Evolutionary conservation across 2,888 invertebrate species (phyloP), one percentile per base, ranked within the genome.

Genomic region (Sycophila texana): DNA sequence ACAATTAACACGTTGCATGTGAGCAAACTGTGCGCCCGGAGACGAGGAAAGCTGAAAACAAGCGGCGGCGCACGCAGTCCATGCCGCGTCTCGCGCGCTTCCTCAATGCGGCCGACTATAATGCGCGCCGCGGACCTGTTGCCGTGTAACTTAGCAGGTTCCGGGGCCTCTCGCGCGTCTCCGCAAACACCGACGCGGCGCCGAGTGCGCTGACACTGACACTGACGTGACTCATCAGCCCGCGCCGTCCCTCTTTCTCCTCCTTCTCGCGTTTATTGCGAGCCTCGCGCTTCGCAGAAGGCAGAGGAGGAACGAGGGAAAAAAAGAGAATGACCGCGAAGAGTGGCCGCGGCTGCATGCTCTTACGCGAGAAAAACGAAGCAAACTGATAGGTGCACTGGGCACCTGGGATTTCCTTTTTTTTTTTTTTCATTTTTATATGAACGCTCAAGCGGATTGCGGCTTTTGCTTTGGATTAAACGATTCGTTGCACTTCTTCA

Each of bases 1-100:
- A 85, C 84, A 86, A 86, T 86, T 87, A 85, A 85, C 87, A 85
- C 84, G 81, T 84, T 80, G 80, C 84, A 81, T 77, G 82, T 81
- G 84, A 73, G 70, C 68, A 57, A 74, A 76, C 68, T 74, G 76
- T 67, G 53, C 51, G 65, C 16, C 13, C 47, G 14, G 67, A 30
- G 18, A 60, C 55, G 63, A n/a, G 30, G n/a, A 67, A 74, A 76
- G 53, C 57, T 70, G 74, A 79, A 79, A 79, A 75, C 7, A 39
- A 39, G 39, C 39, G 39, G 39, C 39, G 39, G 39, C 58, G 16
- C 51, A 51, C 71, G 49, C 65, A 26, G 12, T 61, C 57, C 58
- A 30, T 67, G 2, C 47, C 47, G 63, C 22, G 20, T 22, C 57
- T 49, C 49, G 30, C 39, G n/a, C 16, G 53, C 63, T 63, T 70